These are phyloP conservation scores for Tadarida brasiliensis DNA, from an alignment of 2,797 vertebrate genomes.

Conservation along the genomic window DNA sequence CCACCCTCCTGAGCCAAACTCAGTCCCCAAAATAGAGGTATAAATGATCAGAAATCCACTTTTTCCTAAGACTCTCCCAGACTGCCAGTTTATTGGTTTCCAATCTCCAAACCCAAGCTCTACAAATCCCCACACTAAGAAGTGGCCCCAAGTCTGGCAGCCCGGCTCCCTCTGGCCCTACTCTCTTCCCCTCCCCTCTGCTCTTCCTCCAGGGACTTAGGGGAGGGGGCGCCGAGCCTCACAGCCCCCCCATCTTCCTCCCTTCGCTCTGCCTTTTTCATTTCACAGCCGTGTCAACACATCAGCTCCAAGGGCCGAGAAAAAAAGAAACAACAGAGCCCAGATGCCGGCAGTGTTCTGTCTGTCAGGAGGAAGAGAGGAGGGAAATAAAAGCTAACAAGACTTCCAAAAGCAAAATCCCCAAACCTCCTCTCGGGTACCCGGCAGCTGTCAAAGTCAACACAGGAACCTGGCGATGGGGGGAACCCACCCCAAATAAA, in stretches of 20 bases:
- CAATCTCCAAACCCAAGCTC: not conserved
- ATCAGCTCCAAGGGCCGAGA: constrained; percentile 52
- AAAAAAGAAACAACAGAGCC: constrained; percentile 44
- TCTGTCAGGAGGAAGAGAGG: constrained; percentile 50
- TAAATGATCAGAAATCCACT: not conserved
- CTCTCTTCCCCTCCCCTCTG: not conserved
- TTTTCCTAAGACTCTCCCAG: not conserved
- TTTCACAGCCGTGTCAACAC: not conserved
- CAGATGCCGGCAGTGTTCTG: constrained; percentile 7
- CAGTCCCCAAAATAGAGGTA: not conserved
- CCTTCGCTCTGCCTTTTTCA: not conserved
- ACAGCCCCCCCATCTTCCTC: not conserved
- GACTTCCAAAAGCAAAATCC: constrained; percentile 66
- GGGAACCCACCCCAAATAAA: not conserved
- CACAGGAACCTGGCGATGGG: not conserved
- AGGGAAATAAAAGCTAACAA: constrained; percentile 68
- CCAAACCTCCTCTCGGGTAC: not conserved
- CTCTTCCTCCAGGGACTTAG: not conserved
- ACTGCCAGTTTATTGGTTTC: not conserved
- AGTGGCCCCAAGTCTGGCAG: not conserved
- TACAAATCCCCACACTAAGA: not conserved
- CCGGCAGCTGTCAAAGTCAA: constrained; percentile 71
- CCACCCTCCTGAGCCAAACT: constrained; percentile 5
- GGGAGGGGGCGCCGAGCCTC: not conserved
- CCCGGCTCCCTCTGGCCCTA: not conserved